A percentile compares a stretch with the other conserved stretches of the same genome.
phyloP scores from a whole-genome alignment of 2,113 vertebrate species.

The Nibea coibor region DNA sequence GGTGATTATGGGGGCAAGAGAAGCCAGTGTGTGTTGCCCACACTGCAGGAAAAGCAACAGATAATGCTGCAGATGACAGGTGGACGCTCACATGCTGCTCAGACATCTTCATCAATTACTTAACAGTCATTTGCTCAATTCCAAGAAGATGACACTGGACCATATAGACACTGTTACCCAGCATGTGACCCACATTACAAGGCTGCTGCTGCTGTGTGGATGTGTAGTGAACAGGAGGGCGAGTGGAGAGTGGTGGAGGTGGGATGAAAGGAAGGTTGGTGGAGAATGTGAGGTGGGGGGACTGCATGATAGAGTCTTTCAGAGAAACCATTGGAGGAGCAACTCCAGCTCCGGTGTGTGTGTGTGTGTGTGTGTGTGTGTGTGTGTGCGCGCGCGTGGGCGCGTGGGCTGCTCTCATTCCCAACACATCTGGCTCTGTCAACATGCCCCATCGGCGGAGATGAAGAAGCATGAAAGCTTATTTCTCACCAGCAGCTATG shows the following conservation, averaged over 20 bases:
- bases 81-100: background rate
- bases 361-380: constrained; percentile 8
- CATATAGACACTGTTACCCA: constrained; percentile 23
- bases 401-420: constrained; percentile 23
- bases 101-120: constrained; percentile 3
- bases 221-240: constrained; percentile 4
- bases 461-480: constrained; percentile 45
- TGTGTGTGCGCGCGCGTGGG: background rate
- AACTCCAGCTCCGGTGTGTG: background rate
- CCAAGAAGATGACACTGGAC: constrained; percentile 15
- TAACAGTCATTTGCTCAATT: background rate
- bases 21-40: background rate
- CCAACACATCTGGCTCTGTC: constrained; percentile 58
- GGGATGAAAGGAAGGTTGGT: constrained; percentile 29
- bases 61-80: background rate
- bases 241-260: constrained; percentile 25
- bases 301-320: constrained; percentile 17
- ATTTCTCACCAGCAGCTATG: constrained; percentile 33
- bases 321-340: constrained; percentile 35
- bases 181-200: constrained; percentile 50
- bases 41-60: background rate
- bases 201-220: constrained; percentile 17
- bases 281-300: background rate
- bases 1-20: background rate
- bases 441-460: constrained; percentile 7